Evolutionary conservation across 2,113 vertebrate species (phyloP), one percentile per base, ranked within the genome.

Genomic region (Xiphophorus maculatus): DNA sequence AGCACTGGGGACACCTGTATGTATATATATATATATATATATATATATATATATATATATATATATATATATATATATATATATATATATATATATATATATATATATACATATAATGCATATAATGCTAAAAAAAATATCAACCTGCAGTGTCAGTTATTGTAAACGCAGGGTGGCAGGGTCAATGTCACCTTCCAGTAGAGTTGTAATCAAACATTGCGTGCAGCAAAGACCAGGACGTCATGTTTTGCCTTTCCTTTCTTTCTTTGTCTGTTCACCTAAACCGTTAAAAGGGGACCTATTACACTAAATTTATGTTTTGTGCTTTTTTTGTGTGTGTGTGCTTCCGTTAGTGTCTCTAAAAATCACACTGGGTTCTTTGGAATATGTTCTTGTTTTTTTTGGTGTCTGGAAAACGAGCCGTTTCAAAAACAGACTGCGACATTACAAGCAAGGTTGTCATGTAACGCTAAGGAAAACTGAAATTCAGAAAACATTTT

Each of bases 121-220:
- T n/a, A n/a, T 8, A 7, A 33, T 14, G 11, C 10, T 42, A 25
- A 61, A 79, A 42, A 30, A 70, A 37, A 37, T 22, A 33, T 33
- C 29, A 62, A 73, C 15, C 5, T 60, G 35, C 66, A 30, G 60
- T 35, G 28, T 3, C 51, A 30, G 30, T 83, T 75, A 71, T 63
- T 85, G 64, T 54, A 66, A 84, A 76, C 33, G 35, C 63, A 63
- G 19, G 3, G 29, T 22, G 19, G 9, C 63, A 35, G 13, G 66
- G 79, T 77, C 79, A 83, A 0, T 71, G 77, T 76, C 77, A 77
- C 54, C 68, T 19, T 63, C 12, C 28, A 35, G 40, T 66, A 68
- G 17, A 5, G 64, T 33, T 29, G 85, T 64, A 66, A 79, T 88
- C 62, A 77, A 79, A 76, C 69, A 79, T 73, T 44, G 72, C 67